Percentiles rank a stretch among this genome's conserved stretches.
phyloP scores from a whole-genome alignment of 2,797 vertebrate genomes.

The Sebastes iracundus region DNA sequence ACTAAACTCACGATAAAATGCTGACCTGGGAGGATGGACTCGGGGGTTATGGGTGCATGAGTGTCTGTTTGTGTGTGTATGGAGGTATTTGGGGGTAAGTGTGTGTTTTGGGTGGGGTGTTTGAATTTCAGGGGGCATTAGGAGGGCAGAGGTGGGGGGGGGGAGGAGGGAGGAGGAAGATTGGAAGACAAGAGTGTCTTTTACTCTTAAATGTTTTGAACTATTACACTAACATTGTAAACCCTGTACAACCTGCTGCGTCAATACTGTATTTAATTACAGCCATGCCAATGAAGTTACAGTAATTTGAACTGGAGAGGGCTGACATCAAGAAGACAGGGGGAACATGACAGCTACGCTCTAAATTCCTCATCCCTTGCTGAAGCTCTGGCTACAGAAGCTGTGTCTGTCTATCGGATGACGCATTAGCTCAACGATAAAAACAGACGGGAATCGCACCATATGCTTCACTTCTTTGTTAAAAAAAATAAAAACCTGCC shows the following conservation, averaged over 20 bases:
- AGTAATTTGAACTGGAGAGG: constrained; percentile 27
- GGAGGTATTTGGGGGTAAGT: constrained; percentile 40
- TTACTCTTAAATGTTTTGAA: background rate
- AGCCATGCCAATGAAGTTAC: constrained; percentile 9
- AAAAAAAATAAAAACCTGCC: constrained; percentile 17
- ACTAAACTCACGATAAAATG: constrained; percentile 73
- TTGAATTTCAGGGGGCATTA: constrained; percentile 58
- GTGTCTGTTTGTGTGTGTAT: constrained; percentile 29
- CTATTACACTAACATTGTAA: background rate
- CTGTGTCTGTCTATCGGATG: constrained; percentile 62
- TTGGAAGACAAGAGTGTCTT: background rate
- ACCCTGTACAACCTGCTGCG: background rate
- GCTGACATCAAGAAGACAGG: constrained; percentile 64
- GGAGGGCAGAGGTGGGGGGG: constrained; percentile 48
- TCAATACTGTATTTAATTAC: background rate
- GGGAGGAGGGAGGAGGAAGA: background rate
- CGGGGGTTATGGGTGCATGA: background rate
- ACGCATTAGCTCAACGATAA: constrained; percentile 53
- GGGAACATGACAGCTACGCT: constrained; percentile 70
- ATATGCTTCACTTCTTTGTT: constrained; percentile 17
- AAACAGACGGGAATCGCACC: constrained; percentile 47
- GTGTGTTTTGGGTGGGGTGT: constrained; percentile 64
- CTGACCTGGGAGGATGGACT: constrained; percentile 57
- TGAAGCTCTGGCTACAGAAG: constrained; percentile 53
- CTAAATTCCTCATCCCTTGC: constrained; percentile 75